Evolutionary conservation across 2,888 invertebrate species (phyloP).

Genomic region (Petrolisthes cinctipes): DNA sequence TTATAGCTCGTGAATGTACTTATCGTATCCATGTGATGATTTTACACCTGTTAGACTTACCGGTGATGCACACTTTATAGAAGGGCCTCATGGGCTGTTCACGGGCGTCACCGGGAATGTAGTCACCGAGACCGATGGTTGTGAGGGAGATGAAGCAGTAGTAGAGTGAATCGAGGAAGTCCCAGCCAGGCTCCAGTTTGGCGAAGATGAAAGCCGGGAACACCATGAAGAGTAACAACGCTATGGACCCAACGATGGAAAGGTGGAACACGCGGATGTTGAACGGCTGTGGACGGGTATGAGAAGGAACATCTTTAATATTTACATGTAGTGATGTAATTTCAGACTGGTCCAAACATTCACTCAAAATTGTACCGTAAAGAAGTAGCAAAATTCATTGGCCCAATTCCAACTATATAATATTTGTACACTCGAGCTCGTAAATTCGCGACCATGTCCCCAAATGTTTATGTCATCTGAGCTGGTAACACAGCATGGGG

Average conservation of each 20-base stretch:
- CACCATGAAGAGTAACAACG: conserved; percentile 77
- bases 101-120: conserved; percentile 86
- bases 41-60: conserved; percentile 70
- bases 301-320: too few relatives aligned
- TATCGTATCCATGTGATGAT: too few relatives aligned
- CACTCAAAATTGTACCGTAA: too few relatives aligned
- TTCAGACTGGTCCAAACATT: too few relatives aligned
- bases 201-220: conserved; percentile 83
- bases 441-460: too few relatives aligned
- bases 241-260: conserved; percentile 73
- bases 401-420: too few relatives aligned
- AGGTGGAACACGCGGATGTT: conserved; percentile 84
- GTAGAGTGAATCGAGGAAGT: conserved; percentile 87
- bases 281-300: conserved; percentile 72
- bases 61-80: conserved; percentile 85
- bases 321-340: too few relatives aligned
- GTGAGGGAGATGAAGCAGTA: conserved; percentile 92
- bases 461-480: too few relatives aligned
- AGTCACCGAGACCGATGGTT: conserved; percentile 90
- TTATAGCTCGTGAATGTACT: too few relatives aligned
- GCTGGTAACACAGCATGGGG: too few relatives aligned
- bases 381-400: too few relatives aligned
- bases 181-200: conserved; percentile 84
- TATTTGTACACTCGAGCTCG: too few relatives aligned
- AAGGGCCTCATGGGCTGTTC: conserved; percentile 82